A percentile compares a stretch with the other conserved stretches of the same genome.
Evolutionary conservation across 2,113 vertebrate species (phyloP).

Genomic region (Atractosteus spatula): DNA sequence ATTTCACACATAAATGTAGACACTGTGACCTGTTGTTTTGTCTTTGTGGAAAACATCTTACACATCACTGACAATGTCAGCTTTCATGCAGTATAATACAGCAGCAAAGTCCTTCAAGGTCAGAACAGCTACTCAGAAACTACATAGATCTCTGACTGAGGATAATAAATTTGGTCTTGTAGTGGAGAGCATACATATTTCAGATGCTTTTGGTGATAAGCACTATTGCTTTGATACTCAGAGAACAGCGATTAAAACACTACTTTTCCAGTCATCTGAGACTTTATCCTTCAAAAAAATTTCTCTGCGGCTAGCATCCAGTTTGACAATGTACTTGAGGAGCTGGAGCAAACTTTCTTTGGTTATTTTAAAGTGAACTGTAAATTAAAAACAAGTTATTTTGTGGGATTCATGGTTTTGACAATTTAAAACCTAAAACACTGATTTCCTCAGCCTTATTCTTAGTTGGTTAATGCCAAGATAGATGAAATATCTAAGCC

Average conservation of each 20-base stretch:
- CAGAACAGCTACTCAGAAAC: slow-evolving; percentile 36
- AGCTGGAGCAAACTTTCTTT: too few relatives aligned
- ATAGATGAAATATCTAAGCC: too few relatives aligned
- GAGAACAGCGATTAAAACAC: slow-evolving; percentile 51
- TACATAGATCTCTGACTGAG: slow-evolving; percentile 37
- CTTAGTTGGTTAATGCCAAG: too few relatives aligned
- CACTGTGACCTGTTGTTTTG: slow-evolving; percentile 29
- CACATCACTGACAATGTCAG: slow-evolving; percentile 24
- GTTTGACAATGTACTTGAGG: slow-evolving; percentile 18
- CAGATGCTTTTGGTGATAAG: slow-evolving; percentile 53
- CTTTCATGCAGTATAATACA: slow-evolving; percentile 21
- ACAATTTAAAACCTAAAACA: too few relatives aligned
- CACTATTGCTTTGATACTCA: slow-evolving; percentile 33
- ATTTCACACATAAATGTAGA: slow-evolving; percentile 41
- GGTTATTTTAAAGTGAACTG: too few relatives aligned
- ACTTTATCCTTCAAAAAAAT: slow-evolving; percentile 37
- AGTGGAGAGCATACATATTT: slow-evolving; percentile 40
- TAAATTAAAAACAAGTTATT: too few relatives aligned
- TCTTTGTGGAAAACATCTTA: not conserved
- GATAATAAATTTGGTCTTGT: slow-evolving; percentile 43
- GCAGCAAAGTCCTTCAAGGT: slow-evolving; percentile 48
- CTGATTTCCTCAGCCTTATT: too few relatives aligned
- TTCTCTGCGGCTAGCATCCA: slow-evolving; percentile 25
- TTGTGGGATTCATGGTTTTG: too few relatives aligned
- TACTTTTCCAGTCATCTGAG: slow-evolving; percentile 47